These are phyloP conservation scores for Epirrhoe tristata DNA, from an alignment of 2,888 invertebrate species.

Conservation along the genomic window DNA sequence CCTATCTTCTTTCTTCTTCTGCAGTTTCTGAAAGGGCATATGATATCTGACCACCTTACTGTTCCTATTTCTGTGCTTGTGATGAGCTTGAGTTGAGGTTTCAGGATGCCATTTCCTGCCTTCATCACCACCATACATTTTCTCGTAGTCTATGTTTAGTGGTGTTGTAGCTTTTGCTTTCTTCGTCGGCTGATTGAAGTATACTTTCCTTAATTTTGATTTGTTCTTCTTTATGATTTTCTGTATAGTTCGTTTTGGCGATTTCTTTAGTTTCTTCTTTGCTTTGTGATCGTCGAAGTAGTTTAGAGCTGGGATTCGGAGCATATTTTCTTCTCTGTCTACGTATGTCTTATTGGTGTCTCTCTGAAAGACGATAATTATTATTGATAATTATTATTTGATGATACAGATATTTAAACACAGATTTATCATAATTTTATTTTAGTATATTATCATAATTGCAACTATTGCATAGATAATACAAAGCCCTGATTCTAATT, in stretches of 20 bases:
- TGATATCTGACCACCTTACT: constrained; percentile 61
- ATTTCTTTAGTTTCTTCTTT: constrained; percentile 61
- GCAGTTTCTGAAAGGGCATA: constrained; percentile 66
- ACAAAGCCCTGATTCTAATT: too few species aligned
- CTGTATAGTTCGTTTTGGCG: constrained; percentile 71
- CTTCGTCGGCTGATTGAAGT: constrained; percentile 50
- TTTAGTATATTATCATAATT: too few species aligned
- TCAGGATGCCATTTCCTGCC: constrained; percentile 50
- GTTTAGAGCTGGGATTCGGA: constrained; percentile 60
- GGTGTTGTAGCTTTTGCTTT: constrained; percentile 45
- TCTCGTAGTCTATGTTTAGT: constrained; percentile 47
- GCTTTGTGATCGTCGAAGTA: constrained; percentile 53
- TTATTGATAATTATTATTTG: too few species aligned
- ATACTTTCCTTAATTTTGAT: constrained; percentile 59
- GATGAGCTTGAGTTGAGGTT: constrained; percentile 54
- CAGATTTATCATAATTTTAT: too few species aligned
- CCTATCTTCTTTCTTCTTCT: constrained; percentile 54
- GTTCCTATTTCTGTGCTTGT: constrained; percentile 55
- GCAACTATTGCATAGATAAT: too few species aligned
- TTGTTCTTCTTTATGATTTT: constrained; percentile 75
- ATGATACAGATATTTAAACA: too few species aligned
- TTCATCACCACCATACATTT: constrained; percentile 48
- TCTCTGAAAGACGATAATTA: constrained; percentile 37
- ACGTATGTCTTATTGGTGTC: constrained; percentile 57
- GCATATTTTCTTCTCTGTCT: constrained; percentile 68